Base-by-base conservation (phyloP, 2,888 invertebrate genomes). In the Troglohyphantes excavatus region DNA sequence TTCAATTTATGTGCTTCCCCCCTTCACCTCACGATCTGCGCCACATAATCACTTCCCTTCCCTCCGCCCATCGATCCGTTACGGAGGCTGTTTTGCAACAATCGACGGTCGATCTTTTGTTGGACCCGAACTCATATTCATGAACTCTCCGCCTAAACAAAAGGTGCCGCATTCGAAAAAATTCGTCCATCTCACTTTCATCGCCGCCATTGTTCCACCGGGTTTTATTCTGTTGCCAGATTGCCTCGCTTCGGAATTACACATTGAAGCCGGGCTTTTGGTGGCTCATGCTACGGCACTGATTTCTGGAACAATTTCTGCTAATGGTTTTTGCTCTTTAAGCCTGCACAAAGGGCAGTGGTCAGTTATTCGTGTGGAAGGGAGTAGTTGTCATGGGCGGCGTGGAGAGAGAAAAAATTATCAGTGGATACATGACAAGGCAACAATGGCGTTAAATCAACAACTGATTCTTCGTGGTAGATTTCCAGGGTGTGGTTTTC, bases 101-200 rank as follows among this genome's bases (percentile, higher is more conserved):
- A 39, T 26, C 53, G 73, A 53, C 29, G 19, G n/a, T 59, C 75
- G 75, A 76, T 76, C 84, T 85, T 73, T 85, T 85, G 75, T 75
- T 84, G 73, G 73, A 65, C 53, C 75, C 63, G 73, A 46, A 75
- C 73, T 84, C 65, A 75, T 84, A 65, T 46, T 33, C 61, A 61
- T 19, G 43, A 19, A 23, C 26, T 53, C 27, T 11, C 61, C 29
- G 21, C 72, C 72, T 23, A 61, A 85, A 85, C 76, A 85, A 76
- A 85, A 85, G 85, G 26, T 46, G 26, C n/a, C 13, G 11, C 67
- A 76, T 67, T 76, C 53, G 67, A 85, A 75, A 46, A 46, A 13
- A 85, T 72, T n/a, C 82, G 63, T 27, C 61, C 83, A 83, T 82
- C 83, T 83, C 83, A 83, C 83, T 83, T 83, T 83, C 73, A 46